Percentiles rank a stretch among this genome's conserved stretches.
These are phyloP conservation scores for Pomatostomus ruficeps DNA, from an alignment of 2,113 vertebrate genomes.

Conservation along the genomic window DNA sequence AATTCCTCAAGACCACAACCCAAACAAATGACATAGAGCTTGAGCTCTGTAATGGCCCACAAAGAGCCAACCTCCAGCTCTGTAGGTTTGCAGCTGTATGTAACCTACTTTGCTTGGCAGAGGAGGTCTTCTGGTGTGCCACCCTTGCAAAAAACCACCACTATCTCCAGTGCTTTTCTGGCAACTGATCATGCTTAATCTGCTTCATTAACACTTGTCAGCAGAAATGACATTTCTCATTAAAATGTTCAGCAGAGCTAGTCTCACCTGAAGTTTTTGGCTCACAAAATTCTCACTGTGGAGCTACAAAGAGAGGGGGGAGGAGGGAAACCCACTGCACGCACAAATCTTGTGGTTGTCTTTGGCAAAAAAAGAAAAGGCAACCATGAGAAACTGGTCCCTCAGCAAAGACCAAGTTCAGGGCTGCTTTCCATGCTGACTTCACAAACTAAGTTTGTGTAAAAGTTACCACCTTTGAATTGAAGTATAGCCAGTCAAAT, in stretches of 20 bases:
- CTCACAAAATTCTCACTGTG: neutral
- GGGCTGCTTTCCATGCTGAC: neutral
- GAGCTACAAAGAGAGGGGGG: neutral
- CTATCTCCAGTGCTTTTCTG: neutral
- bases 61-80: neutral
- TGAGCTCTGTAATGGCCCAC: neutral
- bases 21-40: neutral
- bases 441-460: neutral
- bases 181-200: neutral
- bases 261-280: neutral
- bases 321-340: rapidly evolving
- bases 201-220: neutral
- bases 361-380: neutral
- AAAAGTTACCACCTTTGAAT: neutral
- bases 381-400: neutral
- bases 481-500: neutral
- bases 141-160: neutral
- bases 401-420: neutral
- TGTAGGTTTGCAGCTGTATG: neutral
- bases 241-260: neutral
- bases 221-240: neutral
- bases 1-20: neutral
- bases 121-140: neutral
- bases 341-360: neutral
- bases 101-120: neutral